A percentile compares a stretch with the other conserved stretches of the same genome.
phyloP scores from a whole-genome alignment of 2,888 invertebrate species.

The Shargacucullia verbasci region DNA sequence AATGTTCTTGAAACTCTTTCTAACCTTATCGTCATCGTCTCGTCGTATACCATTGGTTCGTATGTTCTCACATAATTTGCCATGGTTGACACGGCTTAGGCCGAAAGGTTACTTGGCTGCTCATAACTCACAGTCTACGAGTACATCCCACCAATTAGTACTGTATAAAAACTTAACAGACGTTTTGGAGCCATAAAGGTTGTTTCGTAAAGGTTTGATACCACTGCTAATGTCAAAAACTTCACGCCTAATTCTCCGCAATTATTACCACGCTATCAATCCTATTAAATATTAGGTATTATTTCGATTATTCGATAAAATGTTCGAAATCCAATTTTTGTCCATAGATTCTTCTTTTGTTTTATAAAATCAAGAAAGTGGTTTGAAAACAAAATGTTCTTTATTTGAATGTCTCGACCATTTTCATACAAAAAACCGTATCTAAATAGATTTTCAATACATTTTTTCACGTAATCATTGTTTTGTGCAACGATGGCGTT shows the following conservation, averaged over 20 bases:
- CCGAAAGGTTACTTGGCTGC: conserved; percentile 35
- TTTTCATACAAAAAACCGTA: conserved; percentile 14
- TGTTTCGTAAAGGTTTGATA: background rate
- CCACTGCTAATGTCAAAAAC: too few relatives aligned
- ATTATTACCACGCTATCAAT: too few relatives aligned
- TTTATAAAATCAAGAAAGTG: too few relatives aligned
- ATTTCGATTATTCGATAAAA: too few relatives aligned
- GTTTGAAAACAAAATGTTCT: too few relatives aligned
- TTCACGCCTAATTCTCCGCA: too few relatives aligned
- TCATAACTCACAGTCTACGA: conserved; percentile 14
- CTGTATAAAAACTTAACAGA: conserved; percentile 7
- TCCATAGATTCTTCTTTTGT: too few relatives aligned
- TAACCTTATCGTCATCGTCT: background rate
- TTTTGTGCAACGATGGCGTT: conserved; percentile 26
- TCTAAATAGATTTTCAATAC: conserved; percentile 17
- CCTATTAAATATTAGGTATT: too few relatives aligned
- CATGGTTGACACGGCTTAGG: conserved; percentile 6
- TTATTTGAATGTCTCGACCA: background rate
- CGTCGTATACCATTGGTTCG: conserved; percentile 2
- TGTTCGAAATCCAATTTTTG: too few relatives aligned
- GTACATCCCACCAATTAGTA: conserved; percentile 27
- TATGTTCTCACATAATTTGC: conserved; percentile 11
- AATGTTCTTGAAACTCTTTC: too few relatives aligned
- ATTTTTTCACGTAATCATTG: conserved; percentile 27
- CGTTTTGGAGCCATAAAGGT: conserved; percentile 2